Conservation (phyloP, 2,113 vertebrate species). For the Geothlypis trichas region DNA sequence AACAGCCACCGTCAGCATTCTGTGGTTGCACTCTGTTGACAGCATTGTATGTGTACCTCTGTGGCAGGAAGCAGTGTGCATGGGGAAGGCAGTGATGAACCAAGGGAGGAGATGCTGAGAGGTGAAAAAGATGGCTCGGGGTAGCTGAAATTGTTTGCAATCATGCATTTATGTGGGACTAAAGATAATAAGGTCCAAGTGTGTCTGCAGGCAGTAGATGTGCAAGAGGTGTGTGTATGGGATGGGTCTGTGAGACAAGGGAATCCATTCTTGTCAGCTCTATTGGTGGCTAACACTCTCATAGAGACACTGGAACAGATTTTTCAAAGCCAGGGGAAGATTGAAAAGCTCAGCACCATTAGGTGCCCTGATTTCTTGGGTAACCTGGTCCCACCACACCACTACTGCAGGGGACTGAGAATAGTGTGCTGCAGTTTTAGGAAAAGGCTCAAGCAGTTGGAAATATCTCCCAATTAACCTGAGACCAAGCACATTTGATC, state of each 20-base stretch:
- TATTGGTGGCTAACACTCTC: neutral
- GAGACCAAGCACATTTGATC: neutral
- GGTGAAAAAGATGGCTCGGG: neutral
- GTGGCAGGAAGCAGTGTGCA: rapidly evolving
- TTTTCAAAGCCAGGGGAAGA: neutral
- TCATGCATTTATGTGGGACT: neutral
- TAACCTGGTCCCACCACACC: neutral
- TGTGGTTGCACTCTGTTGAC: neutral
- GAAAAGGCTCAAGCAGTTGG: neutral
- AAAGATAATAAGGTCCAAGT: neutral
- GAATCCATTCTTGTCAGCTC: neutral
- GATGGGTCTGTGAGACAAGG: neutral
- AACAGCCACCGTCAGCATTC: neutral
- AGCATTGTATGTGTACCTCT: neutral
- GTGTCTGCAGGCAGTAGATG: neutral
- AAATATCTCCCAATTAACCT: neutral
- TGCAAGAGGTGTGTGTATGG: neutral
- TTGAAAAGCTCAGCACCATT: neutral
- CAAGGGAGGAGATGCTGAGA: neutral
- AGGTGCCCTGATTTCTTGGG: neutral
- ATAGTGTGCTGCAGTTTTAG: neutral
- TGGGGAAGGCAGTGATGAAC: neutral
- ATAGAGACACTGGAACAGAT: neutral
- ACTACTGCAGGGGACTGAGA: neutral
- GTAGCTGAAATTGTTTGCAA: neutral